Percentiles rank a stretch among this genome's conserved stretches.
Evolutionary conservation across 2,888 invertebrate genomes (phyloP).

Genomic region (Cosmia pyralina): DNA sequence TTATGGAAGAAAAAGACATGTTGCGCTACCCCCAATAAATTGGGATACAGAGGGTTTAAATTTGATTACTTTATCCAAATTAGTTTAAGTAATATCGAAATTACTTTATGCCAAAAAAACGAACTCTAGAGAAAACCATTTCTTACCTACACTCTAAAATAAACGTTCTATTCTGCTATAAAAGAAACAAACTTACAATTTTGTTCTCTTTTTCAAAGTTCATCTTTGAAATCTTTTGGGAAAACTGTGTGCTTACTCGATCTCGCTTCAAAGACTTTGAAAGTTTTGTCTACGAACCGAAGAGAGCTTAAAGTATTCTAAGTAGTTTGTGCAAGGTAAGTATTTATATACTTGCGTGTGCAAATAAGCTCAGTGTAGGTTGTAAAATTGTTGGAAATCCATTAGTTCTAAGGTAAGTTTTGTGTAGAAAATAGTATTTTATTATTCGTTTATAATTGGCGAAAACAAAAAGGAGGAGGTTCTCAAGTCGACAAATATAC

Average conservation of each 20-base stretch:
- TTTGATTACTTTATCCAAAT: background rate
- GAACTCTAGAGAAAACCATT: constrained; percentile 1
- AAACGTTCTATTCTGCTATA: constrained; percentile 25
- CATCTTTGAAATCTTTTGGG: constrained; percentile 64
- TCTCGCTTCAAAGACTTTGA: constrained; percentile 56
- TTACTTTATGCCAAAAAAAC: background rate
- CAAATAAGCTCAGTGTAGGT: constrained; percentile 20
- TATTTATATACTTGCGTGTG: constrained; percentile 43
- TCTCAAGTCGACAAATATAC: too few species aligned
- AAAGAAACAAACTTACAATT: constrained; percentile 46
- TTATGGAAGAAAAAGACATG: too few species aligned
- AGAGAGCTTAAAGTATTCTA: constrained; percentile 63
- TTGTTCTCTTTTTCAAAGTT: constrained; percentile 57
- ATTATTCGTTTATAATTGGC: background rate
- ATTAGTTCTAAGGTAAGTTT: background rate
- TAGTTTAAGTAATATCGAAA: background rate
- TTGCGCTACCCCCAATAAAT: too few species aligned
- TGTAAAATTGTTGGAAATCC: constrained; percentile 16
- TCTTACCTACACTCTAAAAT: constrained; percentile 12
- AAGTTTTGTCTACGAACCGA: constrained; percentile 59
- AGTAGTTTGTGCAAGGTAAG: constrained; percentile 55
- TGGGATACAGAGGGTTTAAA: background rate
- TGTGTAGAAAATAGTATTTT: background rate
- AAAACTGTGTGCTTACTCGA: constrained; percentile 60
- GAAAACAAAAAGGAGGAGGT: too few species aligned